Percentiles rank a stretch among this genome's conserved stretches.
phyloP scores from a whole-genome alignment of 2,797 vertebrate species.

The Myoxocephalus aenaeus region DNA sequence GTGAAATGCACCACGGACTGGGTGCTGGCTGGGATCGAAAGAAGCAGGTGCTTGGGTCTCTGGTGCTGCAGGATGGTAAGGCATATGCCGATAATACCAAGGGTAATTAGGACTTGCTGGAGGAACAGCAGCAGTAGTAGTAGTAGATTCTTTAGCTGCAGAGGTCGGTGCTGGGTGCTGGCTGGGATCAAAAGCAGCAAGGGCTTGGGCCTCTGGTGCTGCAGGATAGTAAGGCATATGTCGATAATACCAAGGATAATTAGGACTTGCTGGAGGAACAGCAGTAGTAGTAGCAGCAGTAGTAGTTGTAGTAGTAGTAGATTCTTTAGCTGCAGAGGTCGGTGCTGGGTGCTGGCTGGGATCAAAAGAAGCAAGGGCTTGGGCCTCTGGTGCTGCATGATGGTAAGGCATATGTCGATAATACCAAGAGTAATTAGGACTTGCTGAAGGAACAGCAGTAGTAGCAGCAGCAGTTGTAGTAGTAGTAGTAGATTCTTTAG shows the following conservation, averaged over 20 bases:
- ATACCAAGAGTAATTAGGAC: conserved; percentile 30
- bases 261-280: conserved; percentile 10
- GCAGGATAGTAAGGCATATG: conserved; percentile 24
- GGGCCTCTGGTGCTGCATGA: conserved; percentile 12
- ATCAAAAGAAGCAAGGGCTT: conserved; percentile 20
- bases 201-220: conserved; percentile 19
- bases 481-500: neutral
- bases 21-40: conserved; percentile 3
- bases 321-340: neutral
- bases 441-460: neutral
- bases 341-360: conserved; percentile 8
- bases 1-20: neutral
- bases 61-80: conserved; percentile 20
- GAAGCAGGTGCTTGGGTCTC: conserved; percentile 31
- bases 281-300: neutral
- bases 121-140: neutral
- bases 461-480: no score
- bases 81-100: conserved; percentile 33
- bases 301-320: neutral
- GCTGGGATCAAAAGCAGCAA: conserved; percentile 10
- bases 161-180: neutral
- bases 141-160: neutral
- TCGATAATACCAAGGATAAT: conserved; percentile 36
- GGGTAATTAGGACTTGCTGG: conserved; percentile 22
- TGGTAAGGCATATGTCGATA: conserved; percentile 30